Evolutionary conservation across 1,140 invertebrate species (phyloP).

Genomic region (Cydia amplana): DNA sequence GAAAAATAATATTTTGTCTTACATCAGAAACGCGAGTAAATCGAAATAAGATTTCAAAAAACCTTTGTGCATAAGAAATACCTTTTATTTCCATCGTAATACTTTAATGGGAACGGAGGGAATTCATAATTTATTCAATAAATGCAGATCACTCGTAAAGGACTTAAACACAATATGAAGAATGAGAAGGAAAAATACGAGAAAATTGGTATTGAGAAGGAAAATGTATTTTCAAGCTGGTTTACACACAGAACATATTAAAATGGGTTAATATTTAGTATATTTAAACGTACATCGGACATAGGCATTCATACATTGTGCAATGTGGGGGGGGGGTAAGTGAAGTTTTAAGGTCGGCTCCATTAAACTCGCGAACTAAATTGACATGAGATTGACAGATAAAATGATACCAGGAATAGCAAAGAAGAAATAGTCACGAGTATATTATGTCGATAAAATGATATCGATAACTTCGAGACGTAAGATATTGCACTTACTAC

Average conservation of each 20-base stretch:
- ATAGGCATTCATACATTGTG: no score
- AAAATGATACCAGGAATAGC: no score
- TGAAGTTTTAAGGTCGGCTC: no score
- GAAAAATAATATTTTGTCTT: background rate
- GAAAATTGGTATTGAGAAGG: background rate
- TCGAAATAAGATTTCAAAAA: background rate
- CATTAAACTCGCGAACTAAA: no score
- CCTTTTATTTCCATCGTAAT: background rate
- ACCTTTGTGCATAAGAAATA: slow-evolving; percentile 8
- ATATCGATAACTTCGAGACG: no score
- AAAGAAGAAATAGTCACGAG: no score
- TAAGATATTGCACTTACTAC: no score
- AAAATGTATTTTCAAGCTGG: background rate
- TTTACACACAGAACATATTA: background rate
- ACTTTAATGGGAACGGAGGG: slow-evolving; percentile 1
- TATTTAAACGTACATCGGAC: no score
- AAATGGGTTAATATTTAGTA: no score
- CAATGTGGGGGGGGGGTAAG: no score
- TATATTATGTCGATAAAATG: no score
- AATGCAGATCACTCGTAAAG: slow-evolving; percentile 8
- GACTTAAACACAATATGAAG: background rate
- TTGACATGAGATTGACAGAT: no score
- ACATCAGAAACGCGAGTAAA: background rate
- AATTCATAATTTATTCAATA: slow-evolving; percentile 8
- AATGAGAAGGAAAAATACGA: background rate